These are phyloP conservation scores for Phymorhynchus buccinoides DNA, from an alignment of 1,140 invertebrate species.

Conservation along the genomic window DNA sequence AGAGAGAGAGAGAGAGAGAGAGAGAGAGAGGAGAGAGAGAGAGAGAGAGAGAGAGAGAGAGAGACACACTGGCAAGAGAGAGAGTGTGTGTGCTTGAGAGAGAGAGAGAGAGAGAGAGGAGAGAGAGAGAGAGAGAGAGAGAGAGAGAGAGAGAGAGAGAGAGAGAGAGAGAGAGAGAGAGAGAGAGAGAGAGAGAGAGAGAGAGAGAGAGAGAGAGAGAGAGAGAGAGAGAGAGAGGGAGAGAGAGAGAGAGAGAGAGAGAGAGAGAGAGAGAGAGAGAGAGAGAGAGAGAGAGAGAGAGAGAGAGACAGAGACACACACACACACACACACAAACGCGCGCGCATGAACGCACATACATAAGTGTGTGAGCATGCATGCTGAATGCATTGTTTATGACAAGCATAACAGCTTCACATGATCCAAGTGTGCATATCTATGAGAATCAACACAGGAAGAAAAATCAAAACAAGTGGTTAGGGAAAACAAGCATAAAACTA, in stretches of 20 bases:
- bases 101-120: not conserved
- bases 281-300: not conserved
- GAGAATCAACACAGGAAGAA: too few species aligned
- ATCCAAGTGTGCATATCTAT: too few species aligned
- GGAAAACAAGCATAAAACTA: too few species aligned
- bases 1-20: conserved; percentile 16
- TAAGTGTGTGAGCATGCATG: too few species aligned
- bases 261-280: not conserved
- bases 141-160: not conserved
- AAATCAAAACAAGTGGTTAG: too few species aligned
- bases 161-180: not conserved
- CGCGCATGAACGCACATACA: too few species aligned
- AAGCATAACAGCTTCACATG: too few species aligned
- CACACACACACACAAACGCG: not conserved
- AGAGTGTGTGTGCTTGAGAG: not conserved
- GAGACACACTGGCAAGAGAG: too few species aligned
- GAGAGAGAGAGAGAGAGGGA: not conserved
- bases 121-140: not conserved
- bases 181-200: too few species aligned
- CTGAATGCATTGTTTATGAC: too few species aligned
- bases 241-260: conserved; percentile 8
- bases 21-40: not conserved
- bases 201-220: not conserved
- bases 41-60: not conserved
- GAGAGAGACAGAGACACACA: not conserved